These are phyloP conservation scores for Stenurella melanura DNA, from an alignment of 2,888 invertebrate species.

Conservation along the genomic window DNA sequence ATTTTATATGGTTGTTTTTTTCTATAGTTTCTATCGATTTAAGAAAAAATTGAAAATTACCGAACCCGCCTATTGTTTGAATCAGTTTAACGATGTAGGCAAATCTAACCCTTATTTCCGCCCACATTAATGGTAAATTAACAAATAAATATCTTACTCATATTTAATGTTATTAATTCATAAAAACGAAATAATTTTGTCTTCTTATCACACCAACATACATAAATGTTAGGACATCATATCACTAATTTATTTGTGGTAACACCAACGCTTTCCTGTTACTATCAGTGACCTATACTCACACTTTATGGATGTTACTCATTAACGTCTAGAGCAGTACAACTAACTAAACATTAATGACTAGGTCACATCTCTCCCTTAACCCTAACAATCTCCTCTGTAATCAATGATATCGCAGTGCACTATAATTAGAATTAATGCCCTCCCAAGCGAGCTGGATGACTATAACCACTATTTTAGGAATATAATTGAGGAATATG, in stretches of 20 bases:
- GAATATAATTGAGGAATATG: neutral
- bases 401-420: constrained; percentile 21
- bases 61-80: no score
- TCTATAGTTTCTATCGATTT: no score
- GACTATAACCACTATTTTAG: neutral
- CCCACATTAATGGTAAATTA: no score
- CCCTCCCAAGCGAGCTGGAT: neutral
- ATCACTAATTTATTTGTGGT: neutral
- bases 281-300: constrained; percentile 9
- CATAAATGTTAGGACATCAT: neutral
- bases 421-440: constrained; percentile 25
- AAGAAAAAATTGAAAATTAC: no score
- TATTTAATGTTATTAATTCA: no score
- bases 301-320: neutral
- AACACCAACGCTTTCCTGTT: neutral
- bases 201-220: neutral
- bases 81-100: no score
- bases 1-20: no score
- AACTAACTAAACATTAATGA: constrained; percentile 19
- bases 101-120: no score
- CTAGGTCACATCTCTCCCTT: constrained; percentile 18
- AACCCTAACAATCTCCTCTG: constrained; percentile 8
- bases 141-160: no score
- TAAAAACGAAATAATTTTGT: no score
- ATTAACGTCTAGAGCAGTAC: neutral